Conservation (phyloP, 2,888 invertebrate genomes). For the Drosophila longiperda region DNA sequence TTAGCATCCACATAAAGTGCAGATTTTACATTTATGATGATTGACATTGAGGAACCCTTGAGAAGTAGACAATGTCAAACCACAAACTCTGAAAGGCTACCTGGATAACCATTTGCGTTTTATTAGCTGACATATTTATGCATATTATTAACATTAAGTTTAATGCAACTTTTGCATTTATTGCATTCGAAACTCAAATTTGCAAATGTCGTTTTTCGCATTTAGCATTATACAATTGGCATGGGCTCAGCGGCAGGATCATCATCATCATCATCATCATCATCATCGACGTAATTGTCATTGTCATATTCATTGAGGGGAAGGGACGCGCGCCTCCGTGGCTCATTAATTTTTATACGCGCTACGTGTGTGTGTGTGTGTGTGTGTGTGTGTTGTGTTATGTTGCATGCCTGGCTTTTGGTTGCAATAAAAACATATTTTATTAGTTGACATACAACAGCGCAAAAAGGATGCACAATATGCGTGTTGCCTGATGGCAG, state of each 20-base stretch:
- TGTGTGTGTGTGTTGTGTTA: slow-evolving; percentile 22
- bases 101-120: slow-evolving; percentile 38
- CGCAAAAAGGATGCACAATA: slow-evolving; percentile 58
- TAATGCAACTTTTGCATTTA: slow-evolving; percentile 49
- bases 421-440: slow-evolving; percentile 80
- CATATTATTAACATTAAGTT: slow-evolving; percentile 76
- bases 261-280: slow-evolving; percentile 20
- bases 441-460: slow-evolving; percentile 74
- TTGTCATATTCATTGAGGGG: slow-evolving; percentile 11
- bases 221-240: slow-evolving; percentile 28
- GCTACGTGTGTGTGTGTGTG: slow-evolving; percentile 55
- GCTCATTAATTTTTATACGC: slow-evolving; percentile 83
- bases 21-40: slow-evolving; percentile 41
- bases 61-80: slow-evolving; percentile 26
- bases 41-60: slow-evolving; percentile 12
- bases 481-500: not conserved
- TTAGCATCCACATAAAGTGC: slow-evolving; percentile 73
- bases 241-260: slow-evolving; percentile 28
- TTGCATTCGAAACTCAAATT: slow-evolving; percentile 41
- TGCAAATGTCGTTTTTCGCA: slow-evolving; percentile 37
- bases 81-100: slow-evolving; percentile 32
- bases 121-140: slow-evolving; percentile 80
- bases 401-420: slow-evolving; percentile 49
- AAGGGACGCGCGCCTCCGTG: slow-evolving; percentile 78
- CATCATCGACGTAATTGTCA: slow-evolving; percentile 4